Evolutionary conservation across 2,888 invertebrate genomes (phyloP).

Genomic region (Polylopha cassiicola): DNA sequence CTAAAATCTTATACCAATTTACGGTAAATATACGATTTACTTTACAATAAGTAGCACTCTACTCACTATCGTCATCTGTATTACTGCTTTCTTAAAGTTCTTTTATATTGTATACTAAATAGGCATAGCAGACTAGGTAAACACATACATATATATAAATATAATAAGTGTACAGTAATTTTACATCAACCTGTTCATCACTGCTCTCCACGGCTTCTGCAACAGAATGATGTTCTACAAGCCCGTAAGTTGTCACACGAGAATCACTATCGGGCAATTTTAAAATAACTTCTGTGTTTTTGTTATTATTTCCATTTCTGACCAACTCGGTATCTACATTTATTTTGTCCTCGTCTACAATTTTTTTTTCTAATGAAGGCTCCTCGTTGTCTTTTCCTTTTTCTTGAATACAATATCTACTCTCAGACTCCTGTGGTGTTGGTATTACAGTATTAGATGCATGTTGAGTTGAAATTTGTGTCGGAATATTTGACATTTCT

Average conservation of each 20-base stretch:
- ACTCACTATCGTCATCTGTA: slow-evolving; percentile 45
- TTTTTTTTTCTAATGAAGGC: no score
- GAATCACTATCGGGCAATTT: slow-evolving; percentile 25
- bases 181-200: slow-evolving; percentile 64
- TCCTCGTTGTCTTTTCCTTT: no score
- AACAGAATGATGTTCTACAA: slow-evolving; percentile 29
- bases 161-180: slow-evolving; percentile 66
- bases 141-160: slow-evolving; percentile 59
- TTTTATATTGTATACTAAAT: slow-evolving; percentile 57
- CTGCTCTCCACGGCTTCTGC: slow-evolving; percentile 45
- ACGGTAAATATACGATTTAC: slow-evolving; percentile 8
- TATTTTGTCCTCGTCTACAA: no score
- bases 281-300: slow-evolving; percentile 25
- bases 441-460: no score
- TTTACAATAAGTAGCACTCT: slow-evolving; percentile 26
- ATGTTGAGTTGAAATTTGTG: no score
- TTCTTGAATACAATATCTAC: no score
- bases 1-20: slow-evolving; percentile 17
- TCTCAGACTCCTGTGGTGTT: no score
- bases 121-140: slow-evolving; percentile 57
- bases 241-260: slow-evolving; percentile 12
- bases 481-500: no score
- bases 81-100: slow-evolving; percentile 39
- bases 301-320: no score
- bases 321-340: no score